Base-by-base conservation (phyloP, 2,113 vertebrate species). In the Zosterops hypoxanthus region DNA sequence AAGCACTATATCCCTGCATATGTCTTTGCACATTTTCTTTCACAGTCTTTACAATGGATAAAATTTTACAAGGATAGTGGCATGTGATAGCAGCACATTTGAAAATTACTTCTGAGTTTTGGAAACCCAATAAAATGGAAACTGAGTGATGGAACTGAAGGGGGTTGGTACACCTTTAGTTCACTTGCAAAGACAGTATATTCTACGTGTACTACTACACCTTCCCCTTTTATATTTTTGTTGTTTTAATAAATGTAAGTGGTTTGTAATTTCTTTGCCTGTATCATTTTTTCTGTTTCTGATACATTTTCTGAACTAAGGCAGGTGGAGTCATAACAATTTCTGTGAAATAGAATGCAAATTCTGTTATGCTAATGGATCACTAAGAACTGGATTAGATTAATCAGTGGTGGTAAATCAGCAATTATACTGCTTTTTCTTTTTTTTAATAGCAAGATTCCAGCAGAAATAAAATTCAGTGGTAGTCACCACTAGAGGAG, bases 311-410 rank as follows among this genome's bases (percentile, higher is more conserved):
- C n/a, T 92, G 61, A 98, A 94, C 80, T 80, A 95, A 84, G 69
- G 69, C 95, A 98, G 94, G 96, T 97, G 88, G 92, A 90, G 49
- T 93, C 73, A 88, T 93, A 97, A 96, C 33, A 94, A 93, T 97
- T 96, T 71, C 73, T 96, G 65, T 94, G 86, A 97, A 97, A 97
- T 96, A 97, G 97, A 97, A 97, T 97, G 90, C 86, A 97, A 97
- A 96, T 97, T 97, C 53, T 19, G 26, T 71, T 92, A 97, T 95
- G 96, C 92, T 97, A 97, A 97, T 97, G 77, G 85, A 69, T 79
- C 79, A 81, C 95, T 97, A 97, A 96, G 72, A 97, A 97, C 73
- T 78, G 97, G 97, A 98, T 97, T 97, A 97, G 82, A 97, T 96
- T 96, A 92, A 98, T 88, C 95, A 82, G 79, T 92, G 33, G 91